Conservation (phyloP, 1,140 invertebrate species). For the Neodiprion lecontei region DNA sequence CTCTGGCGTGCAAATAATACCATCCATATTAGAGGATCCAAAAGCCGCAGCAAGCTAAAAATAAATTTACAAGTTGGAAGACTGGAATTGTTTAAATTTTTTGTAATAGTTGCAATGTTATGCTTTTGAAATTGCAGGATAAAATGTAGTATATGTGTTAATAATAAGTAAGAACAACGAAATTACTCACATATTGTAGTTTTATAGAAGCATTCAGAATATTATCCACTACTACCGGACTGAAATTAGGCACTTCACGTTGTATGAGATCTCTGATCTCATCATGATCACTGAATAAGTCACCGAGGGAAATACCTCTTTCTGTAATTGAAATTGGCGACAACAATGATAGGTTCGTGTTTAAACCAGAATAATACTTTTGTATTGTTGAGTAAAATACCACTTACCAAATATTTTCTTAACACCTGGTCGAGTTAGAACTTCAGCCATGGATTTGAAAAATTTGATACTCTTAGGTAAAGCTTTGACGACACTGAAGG, state of each 20-base stretch:
- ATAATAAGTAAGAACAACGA: neutral
- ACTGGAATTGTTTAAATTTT: too few species aligned
- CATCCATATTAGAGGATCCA: constrained; percentile 48
- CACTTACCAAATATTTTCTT: constrained; percentile 64
- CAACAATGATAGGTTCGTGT: neutral
- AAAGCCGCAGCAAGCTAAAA: constrained; percentile 49
- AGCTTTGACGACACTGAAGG: constrained; percentile 60
- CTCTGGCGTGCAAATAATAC: constrained; percentile 47
- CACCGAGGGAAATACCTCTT: constrained; percentile 60
- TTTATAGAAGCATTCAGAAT: constrained; percentile 62
- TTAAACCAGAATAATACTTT: constrained; percentile 12
- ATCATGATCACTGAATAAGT: constrained; percentile 62
- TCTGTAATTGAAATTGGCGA: constrained; percentile 50
- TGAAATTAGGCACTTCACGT: constrained; percentile 48
- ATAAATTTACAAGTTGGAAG: neutral
- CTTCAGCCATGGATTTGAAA: constrained; percentile 65
- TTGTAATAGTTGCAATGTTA: too few species aligned
- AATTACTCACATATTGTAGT: constrained; percentile 62
- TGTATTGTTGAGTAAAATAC: constrained; percentile 20
- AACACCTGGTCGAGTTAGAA: constrained; percentile 67
- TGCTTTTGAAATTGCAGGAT: neutral
- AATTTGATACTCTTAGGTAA: constrained; percentile 67
- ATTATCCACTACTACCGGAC: constrained; percentile 51
- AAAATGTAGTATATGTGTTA: neutral
- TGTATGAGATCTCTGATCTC: constrained; percentile 55